phyloP scores from a whole-genome alignment of 2,888 invertebrate species.

The Zaprionus bogoriensis region DNA sequence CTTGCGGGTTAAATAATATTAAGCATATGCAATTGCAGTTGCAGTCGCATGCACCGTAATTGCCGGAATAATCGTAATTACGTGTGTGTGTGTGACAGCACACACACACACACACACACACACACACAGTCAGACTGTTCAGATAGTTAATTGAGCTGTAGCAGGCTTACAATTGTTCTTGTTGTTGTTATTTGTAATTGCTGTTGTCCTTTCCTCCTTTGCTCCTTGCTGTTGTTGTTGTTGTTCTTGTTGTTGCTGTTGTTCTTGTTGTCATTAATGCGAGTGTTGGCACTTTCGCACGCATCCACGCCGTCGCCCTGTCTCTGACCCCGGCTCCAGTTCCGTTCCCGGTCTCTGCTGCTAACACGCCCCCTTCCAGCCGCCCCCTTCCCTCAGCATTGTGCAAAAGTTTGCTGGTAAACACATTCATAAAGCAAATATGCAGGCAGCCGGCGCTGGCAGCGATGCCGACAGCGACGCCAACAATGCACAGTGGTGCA shows the following conservation, averaged over 20 bases:
- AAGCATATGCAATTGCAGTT: conserved; percentile 52
- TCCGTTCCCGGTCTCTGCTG: neutral
- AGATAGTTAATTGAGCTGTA: conserved; percentile 72
- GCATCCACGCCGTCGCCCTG: conserved; percentile 23
- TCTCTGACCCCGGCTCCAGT: neutral
- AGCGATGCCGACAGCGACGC: conserved; percentile 17
- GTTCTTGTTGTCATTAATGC: conserved; percentile 68
- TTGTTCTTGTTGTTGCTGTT: conserved; percentile 34
- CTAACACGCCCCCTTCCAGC: neutral
- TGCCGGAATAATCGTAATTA: conserved; percentile 69
- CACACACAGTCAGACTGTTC: conserved; percentile 26
- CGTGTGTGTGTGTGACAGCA: conserved; percentile 35
- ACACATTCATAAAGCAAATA: conserved; percentile 77
- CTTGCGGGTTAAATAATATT: conserved; percentile 57
- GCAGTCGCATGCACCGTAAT: conserved; percentile 58
- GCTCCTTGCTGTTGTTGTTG: conserved; percentile 27
- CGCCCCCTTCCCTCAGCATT: conserved; percentile 21
- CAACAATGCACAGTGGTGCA: conserved; percentile 18
- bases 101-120: conserved; percentile 16
- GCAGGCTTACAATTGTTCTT: conserved; percentile 68
- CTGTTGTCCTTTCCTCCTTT: conserved; percentile 31
- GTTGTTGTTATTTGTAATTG: conserved; percentile 59
- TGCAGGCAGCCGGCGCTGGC: conserved; percentile 52
- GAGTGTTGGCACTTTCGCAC: conserved; percentile 75
- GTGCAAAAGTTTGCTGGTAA: conserved; percentile 72